Conservation (phyloP, 2,888 invertebrate genomes). For the Osmoderma eremita region DNA sequence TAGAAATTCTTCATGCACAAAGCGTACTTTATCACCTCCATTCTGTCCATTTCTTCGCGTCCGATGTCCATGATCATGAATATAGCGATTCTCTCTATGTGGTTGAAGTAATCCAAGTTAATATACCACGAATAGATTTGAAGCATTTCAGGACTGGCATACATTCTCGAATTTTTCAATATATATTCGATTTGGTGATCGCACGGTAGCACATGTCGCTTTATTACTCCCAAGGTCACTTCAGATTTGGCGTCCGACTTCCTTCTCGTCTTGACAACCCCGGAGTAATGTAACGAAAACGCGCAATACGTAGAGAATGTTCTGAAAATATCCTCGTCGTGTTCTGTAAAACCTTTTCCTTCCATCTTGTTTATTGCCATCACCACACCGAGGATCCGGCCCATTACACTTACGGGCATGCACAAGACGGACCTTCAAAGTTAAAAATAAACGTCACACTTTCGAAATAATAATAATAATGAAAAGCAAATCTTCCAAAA, state of each 20-base stretch:
- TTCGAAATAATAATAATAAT: no score
- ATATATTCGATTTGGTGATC: conserved; percentile 65
- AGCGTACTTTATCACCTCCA: conserved; percentile 63
- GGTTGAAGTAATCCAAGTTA: conserved; percentile 63
- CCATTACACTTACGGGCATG: conserved; percentile 69
- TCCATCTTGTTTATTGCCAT: conserved; percentile 67
- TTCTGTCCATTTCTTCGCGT: conserved; percentile 63
- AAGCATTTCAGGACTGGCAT: conserved; percentile 61
- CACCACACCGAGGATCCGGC: conserved; percentile 47
- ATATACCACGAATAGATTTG: conserved; percentile 69
- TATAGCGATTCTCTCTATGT: conserved; percentile 67
- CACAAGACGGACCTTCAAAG: conserved; percentile 63
- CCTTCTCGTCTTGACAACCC: conserved; percentile 64
- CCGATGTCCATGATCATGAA: conserved; percentile 67
- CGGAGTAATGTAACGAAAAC: conserved; percentile 68
- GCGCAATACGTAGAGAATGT: conserved; percentile 71
- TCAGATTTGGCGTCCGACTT: conserved; percentile 19
- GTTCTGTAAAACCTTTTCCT: conserved; percentile 64
- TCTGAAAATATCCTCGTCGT: conserved; percentile 68
- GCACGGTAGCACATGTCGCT: conserved; percentile 67
- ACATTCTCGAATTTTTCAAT: conserved; percentile 61
- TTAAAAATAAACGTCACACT: no score
- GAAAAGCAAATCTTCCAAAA: no score
- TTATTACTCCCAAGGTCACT: conserved; percentile 56
- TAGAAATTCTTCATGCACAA: conserved; percentile 66